Base-by-base conservation (phyloP, 2,888 invertebrate genomes). In the Tineola bisselliella region DNA sequence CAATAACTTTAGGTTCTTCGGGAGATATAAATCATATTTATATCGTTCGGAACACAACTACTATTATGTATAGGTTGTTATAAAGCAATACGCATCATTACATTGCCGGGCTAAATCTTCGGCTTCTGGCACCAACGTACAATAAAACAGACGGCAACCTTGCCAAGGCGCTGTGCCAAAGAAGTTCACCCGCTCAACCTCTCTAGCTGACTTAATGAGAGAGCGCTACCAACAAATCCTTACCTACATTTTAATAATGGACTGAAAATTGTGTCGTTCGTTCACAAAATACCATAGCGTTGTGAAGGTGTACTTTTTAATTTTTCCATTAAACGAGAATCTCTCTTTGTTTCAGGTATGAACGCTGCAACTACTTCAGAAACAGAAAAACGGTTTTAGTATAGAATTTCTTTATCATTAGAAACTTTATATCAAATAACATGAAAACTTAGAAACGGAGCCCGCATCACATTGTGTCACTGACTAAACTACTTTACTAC, bases 151-250 rank as follows among this genome's bases (percentile, higher is more conserved):
- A 72, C 73, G 68, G 71, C 68, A 63, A 69, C 74, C 44, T 48
- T 62, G 79, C 79, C 79, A 79, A 79, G 78, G 75, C 74, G 70
- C 67, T 62, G 66, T 79, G 81, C 81, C 81, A 81, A 79, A 73
- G 76, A 73, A 78, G 73, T 81, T 78, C 71, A 70, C 64, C 66
- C 63, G 58, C 38, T 44, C 54, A 58, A 62, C 33, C 38, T 56
- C 60, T 61, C 48, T 25, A 18, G 12, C 33, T 31, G 57, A 57
- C 13, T 57, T 57, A 57, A 57, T 57, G 33, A 56, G 56, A 30
- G 56, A 56, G n/a, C 56, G 33, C 31, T 58, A 33, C 58, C 12
- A 58, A 33, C 58, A 58, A 58, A 33, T 58, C 58, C 17, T 33
- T 58, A 58, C 58, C 58, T 58, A 31, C 58, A 58, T 58, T 58